Percentiles rank a stretch among this genome's conserved stretches.
These are phyloP conservation scores for Eunapius fragilis DNA, from an alignment of 37 sponge, comb jelly and placozoan species.

Conservation along the genomic window DNA sequence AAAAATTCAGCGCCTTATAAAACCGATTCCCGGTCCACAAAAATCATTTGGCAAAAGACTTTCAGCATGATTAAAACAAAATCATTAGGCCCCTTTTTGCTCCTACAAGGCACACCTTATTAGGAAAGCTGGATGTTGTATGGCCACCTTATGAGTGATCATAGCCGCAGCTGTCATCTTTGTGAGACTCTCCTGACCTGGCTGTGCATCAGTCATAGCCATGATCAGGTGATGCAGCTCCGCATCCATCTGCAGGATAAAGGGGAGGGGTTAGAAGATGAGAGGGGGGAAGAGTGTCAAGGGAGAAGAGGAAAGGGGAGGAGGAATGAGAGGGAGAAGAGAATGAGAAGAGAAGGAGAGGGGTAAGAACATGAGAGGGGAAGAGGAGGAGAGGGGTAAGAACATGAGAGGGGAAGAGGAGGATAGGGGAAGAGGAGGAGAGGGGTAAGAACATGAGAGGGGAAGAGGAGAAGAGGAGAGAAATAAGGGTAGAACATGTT, in stretches of 20 bases:
- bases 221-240: constrained; percentile 60
- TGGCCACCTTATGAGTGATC: constrained; percentile 61
- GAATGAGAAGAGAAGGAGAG: neutral
- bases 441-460: neutral
- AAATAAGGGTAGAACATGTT: neutral
- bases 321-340: constrained; percentile 7
- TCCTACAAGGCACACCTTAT: constrained; percentile 32
- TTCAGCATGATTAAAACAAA: neutral
- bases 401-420: neutral
- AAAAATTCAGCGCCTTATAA: neutral
- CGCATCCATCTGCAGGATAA: constrained; percentile 61
- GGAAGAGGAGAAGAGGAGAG: neutral
- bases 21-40: constrained; percentile 3
- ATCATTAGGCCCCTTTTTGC: neutral
- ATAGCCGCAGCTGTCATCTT: constrained; percentile 59
- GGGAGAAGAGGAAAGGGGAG: constrained; percentile 6
- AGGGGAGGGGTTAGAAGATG: neutral
- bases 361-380: neutral
- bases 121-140: constrained; percentile 64
- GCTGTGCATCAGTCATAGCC: constrained; percentile 43
- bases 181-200: constrained; percentile 24
- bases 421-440: neutral
- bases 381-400: neutral
- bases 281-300: neutral
- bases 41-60: constrained; percentile 2